Percentiles rank a stretch among this genome's conserved stretches.
Conservation (phyloP, 2,113 vertebrate species). For the Bothrops jararaca region DNA sequence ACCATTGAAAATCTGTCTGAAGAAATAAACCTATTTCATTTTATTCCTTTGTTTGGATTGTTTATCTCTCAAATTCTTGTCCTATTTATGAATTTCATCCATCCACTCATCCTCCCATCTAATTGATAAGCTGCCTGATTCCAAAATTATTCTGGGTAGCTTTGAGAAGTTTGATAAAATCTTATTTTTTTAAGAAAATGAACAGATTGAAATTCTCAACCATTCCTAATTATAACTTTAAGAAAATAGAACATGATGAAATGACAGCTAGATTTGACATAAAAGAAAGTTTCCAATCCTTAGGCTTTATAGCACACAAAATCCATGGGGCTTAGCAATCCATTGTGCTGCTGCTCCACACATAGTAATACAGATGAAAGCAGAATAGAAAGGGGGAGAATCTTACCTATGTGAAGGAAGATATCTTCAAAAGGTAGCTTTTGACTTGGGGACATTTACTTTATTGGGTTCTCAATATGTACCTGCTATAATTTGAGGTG, state of each 20-base stretch:
- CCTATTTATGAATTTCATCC: background rate
- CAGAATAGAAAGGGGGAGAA: background rate
- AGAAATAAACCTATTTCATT: background rate
- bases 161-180: background rate
- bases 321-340: background rate
- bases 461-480: background rate
- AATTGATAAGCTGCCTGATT: background rate
- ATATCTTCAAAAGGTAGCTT: background rate
- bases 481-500: background rate
- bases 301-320: background rate
- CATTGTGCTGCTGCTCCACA: background rate
- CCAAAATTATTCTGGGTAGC: background rate
- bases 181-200: background rate
- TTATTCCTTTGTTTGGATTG: background rate
- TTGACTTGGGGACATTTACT: background rate
- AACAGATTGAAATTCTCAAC: background rate
- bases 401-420: background rate
- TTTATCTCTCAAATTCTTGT: background rate
- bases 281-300: background rate
- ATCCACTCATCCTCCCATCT: background rate
- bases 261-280: background rate
- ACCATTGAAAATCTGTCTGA: background rate
- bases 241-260: background rate
- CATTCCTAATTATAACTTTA: background rate
- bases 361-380: background rate